Evolutionary conservation across 2,113 vertebrate genomes (phyloP), one percentile per base, ranked within the genome.

Genomic region (Campylomormyrus tamandua): DNA sequence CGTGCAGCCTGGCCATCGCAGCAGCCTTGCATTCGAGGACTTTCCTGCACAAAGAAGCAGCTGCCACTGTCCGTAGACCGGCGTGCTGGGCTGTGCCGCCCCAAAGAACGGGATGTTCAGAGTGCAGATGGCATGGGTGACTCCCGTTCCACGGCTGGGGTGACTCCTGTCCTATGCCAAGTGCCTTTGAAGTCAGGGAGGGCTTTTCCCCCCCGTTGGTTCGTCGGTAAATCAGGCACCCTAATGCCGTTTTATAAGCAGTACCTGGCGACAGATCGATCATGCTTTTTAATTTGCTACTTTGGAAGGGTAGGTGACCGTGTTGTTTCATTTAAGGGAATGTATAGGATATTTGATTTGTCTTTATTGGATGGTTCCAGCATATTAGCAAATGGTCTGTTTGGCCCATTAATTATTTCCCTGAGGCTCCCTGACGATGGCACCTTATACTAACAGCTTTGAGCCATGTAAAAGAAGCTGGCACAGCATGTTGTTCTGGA

Each of bases 91-190:
- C 56, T 19, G 87, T 31, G n/a, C 17, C 1, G 13, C 70, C n/a
- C 88, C 35, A 17, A 53, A 50, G 70, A 50, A 89, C 66, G 50
- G 66, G 88, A 80, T 89, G 88, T 83, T 89, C 88, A 4, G 27
- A 70, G 70, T 39, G 46, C 88, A 89, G 88, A 48, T 50, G 66
- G 88, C 88, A 10, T 2, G 48, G n/a, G 48, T 87, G 48, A 87
- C 49, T 87, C 48, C 85, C 27, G 50, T 53, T 49, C 85, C 48
- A 52, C 49, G 85, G 88, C 88, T 31, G n/a, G 49, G 27, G 49
- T 87, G 49, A 87, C 50, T 87, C 49, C 85, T 87, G 85, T 39
- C 85, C 85, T 6, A 19, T 87, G 85, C 85, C 85, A 87, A 87
- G 85, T 87, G 49, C 48, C 24, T 48, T 15, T 50, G n/a, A 86